Evolutionary conservation across 1,140 invertebrate genomes (phyloP), one percentile per base, ranked within the genome.

Genomic region (Drosophila nasuta): DNA sequence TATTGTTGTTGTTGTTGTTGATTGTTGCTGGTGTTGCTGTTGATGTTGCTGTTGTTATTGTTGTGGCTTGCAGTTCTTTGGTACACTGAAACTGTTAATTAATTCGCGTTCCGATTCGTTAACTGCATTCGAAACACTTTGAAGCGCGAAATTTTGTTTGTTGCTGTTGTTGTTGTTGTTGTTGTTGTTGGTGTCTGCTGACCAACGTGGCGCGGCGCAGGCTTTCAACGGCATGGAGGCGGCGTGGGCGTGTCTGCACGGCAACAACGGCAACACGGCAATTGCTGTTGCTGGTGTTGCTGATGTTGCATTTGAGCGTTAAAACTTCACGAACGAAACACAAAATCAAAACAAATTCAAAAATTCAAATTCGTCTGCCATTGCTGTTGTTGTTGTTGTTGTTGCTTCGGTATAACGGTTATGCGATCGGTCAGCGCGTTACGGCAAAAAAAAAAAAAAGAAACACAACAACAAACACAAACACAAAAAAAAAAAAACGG

Each of bases 81-180:
- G 80, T 88, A 80, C 83, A 88, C 85, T 82, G 81, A 81, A 89
- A 85, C 85, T 89, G 85, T 88, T 89, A 88, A 89, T 89, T 88
- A 88, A 89, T 85, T 89, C 81, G 62, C 85, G 83, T 89, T 88
- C 86, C 85, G 85, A 85, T 89, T 88, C 85, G 85, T 79, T 88
- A 85, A 89, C 80, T 82, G 80, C 83, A 83, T 88, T 86, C 74
- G 82, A 87, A 77, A 74, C 77, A 87, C 82, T 86, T 86, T 88
- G 82, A 86, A 86, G 82, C 82, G 82, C 82, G 83, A 87, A 86
- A 82, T 89, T 88, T 77, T 82, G 65, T 65, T 77, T 67, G 62
- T 20, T 65, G 54, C 2, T 20, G 20, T 20, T 3, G 20, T 0
- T 20, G 20, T 77, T 67, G 62, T 20, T 65, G 71, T 41, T 58